These are phyloP conservation scores for Jaculus jaculus DNA, from an alignment of 2,113 vertebrate genomes.

Conservation along the genomic window DNA sequence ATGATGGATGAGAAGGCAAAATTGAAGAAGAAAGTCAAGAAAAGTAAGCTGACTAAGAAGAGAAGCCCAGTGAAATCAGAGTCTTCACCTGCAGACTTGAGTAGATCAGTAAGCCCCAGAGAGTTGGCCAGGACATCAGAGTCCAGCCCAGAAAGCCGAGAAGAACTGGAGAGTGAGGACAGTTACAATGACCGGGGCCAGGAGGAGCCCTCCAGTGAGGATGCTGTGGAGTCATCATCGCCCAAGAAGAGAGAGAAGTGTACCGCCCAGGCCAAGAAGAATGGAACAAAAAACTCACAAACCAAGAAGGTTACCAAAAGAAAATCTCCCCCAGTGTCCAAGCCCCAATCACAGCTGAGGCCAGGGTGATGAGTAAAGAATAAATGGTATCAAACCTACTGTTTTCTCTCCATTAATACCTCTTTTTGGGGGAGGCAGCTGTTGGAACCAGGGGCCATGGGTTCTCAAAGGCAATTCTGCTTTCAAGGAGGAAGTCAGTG, in stretches of 20 bases:
- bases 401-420: constrained; percentile 58
- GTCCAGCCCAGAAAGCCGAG: constrained; percentile 65
- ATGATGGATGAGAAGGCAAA: constrained; percentile 64
- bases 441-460: background rate
- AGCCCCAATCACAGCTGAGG: constrained; percentile 73
- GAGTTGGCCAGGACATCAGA: constrained; percentile 14
- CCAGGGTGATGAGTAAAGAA: constrained; percentile 63
- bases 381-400: constrained; percentile 66
- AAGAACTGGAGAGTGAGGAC: constrained; percentile 77
- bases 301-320: constrained; percentile 68
- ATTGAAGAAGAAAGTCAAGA: constrained; percentile 77
- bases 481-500: constrained; percentile 12
- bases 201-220: constrained; percentile 59
- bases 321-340: constrained; percentile 61
- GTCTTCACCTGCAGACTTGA: constrained; percentile 57
- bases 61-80: constrained; percentile 67
- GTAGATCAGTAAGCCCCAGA: constrained; percentile 42
- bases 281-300: constrained; percentile 45
- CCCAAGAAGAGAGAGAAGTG: constrained; percentile 59
- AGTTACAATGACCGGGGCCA: constrained; percentile 83
- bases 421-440: background rate
- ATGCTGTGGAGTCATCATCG: constrained; percentile 14
- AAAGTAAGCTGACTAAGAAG: constrained; percentile 72
- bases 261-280: constrained; percentile 48
- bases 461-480: background rate